Evolutionary conservation across 2,888 invertebrate genomes (phyloP).

Genomic region (Drosophila anomalata): DNA sequence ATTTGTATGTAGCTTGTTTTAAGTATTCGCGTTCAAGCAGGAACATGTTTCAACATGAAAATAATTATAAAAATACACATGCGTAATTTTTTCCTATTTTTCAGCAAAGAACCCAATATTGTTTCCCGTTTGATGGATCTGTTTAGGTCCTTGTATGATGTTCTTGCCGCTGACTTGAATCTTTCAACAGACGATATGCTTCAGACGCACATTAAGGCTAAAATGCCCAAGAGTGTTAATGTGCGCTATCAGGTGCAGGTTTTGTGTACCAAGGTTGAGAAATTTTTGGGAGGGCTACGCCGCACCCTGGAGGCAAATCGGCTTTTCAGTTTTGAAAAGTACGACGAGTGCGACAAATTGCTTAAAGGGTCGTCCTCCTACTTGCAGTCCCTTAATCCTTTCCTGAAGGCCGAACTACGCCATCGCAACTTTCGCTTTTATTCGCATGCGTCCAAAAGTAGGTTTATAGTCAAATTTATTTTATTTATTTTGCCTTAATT

Average conservation of each 20-base stretch:
- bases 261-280: conserved; percentile 59
- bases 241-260: conserved; percentile 77
- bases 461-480: conserved; percentile 6
- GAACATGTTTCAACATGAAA: not conserved
- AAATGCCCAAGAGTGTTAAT: conserved; percentile 62
- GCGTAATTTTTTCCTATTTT: not conserved
- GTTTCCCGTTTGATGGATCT: conserved; percentile 60
- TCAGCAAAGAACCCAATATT: conserved; percentile 53
- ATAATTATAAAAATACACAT: not conserved
- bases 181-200: conserved; percentile 58
- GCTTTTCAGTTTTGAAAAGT: conserved; percentile 59
- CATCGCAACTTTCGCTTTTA: conserved; percentile 63
- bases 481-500: too few relatives aligned
- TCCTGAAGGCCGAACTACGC: conserved; percentile 60
- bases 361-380: conserved; percentile 34
- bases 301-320: conserved; percentile 63
- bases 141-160: conserved; percentile 66
- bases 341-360: conserved; percentile 64
- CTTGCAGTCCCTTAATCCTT: conserved; percentile 39
- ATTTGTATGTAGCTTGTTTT: not conserved
- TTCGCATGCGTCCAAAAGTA: conserved; percentile 48
- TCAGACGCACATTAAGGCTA: conserved; percentile 28
- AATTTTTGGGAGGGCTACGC: conserved; percentile 59
- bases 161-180: conserved; percentile 60
- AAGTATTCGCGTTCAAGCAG: too few relatives aligned